Base-by-base conservation (phyloP, 2,113 vertebrate species). In the Pipra filicauda region DNA sequence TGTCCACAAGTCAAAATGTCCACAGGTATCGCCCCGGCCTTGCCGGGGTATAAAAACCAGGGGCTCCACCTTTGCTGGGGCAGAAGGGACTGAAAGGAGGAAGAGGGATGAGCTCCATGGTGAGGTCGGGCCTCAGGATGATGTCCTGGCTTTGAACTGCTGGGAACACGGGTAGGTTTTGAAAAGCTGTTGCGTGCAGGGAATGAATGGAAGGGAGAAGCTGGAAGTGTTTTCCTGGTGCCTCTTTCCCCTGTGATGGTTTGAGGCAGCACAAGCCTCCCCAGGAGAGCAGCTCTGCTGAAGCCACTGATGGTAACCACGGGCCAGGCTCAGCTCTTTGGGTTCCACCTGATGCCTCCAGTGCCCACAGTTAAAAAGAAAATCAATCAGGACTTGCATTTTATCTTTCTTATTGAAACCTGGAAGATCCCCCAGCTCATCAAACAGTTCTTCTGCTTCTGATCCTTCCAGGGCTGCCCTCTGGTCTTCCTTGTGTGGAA, bases 351-450 rank as follows among this genome's bases (percentile, higher is more conserved):
- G 4, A 30, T 27, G 31, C 21, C 72, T 55, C 24, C 26, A 71
- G 54, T 88, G 15, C 48, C 21, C 57, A 57, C 70, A 85, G 59
- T 61, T 59, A 7, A 69, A 64, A 69, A 75, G 19, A 61, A 65
- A 72, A 75, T 21, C 15, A 55, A 81, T 35, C 16, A 78, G 48
- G 75, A n/a, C 10, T 26, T 27, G 5, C 52, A 5, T 59, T 61
- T 89, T 88, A 23, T 72, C 67, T 75, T 35, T 55, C 26, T 70
- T 54, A 70, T 62, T 19, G 6, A 77, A 91, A 62, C 23, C 58
- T 88, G 71, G 66, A 82, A 88, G 37, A 15, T 51, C 23, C 19
- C 89, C 62, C 84, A 93, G 78, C 41, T 88, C 61, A 73, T 78
- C 74, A 94, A 69, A 94, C 22, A n/a, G 3, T 24, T 9, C 41